phyloP scores from a whole-genome alignment of 64 coral and sea anemone species.

The Actinia equina region DNA sequence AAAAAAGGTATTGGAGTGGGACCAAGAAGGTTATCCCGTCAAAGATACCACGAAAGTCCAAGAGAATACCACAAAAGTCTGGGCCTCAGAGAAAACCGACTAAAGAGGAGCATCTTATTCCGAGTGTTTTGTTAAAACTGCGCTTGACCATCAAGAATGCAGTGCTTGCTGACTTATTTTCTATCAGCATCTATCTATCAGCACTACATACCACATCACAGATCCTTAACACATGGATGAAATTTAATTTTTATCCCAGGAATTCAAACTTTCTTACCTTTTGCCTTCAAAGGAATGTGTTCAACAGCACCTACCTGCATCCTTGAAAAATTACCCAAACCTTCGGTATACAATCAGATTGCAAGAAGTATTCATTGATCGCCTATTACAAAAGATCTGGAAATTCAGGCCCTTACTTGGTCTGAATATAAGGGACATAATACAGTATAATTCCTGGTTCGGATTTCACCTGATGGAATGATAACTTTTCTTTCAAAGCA shows the following conservation, averaged over 20 bases:
- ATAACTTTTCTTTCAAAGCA: conserved; percentile 62
- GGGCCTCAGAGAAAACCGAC: conserved; percentile 48
- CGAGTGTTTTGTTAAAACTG: conserved; percentile 43
- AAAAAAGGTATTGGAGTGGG: too few species aligned
- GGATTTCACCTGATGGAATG: conserved; percentile 54
- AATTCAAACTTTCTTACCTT: conserved; percentile 1
- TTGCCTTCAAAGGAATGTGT: conserved; percentile 21
- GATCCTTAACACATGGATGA: conserved; percentile 37
- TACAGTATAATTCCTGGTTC: conserved; percentile 43
- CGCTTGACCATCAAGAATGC: conserved; percentile 1
- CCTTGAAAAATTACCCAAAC: not conserved
- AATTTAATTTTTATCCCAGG: conserved; percentile 19
- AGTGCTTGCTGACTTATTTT: conserved; percentile 37
- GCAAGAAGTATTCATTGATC: conserved; percentile 12
- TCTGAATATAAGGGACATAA: conserved; percentile 56
- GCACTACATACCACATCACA: conserved; percentile 3
- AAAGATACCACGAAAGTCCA: conserved; percentile 1
- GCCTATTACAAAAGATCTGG: conserved; percentile 19
- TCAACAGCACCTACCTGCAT: conserved; percentile 8
- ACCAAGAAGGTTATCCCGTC: too few species aligned
- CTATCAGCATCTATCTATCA: too few species aligned
- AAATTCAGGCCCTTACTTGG: conserved; percentile 16
- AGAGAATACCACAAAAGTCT: conserved; percentile 26
- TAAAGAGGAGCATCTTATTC: conserved; percentile 24
- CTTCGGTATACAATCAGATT: conserved; percentile 19